Base-by-base conservation (phyloP, 2,888 invertebrate genomes). In the Spisula subtruncata region DNA sequence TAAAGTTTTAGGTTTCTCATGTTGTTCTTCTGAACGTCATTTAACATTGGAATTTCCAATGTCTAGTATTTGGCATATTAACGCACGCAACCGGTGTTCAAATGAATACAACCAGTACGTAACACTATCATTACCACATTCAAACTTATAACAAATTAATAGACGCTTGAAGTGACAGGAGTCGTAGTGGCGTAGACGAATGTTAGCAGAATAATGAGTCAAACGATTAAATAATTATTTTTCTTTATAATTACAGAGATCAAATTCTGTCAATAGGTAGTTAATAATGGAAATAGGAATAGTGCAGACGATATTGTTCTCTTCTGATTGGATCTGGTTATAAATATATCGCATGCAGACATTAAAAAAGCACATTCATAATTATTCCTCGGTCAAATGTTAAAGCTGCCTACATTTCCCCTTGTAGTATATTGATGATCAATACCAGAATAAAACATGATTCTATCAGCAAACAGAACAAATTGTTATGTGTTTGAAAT, bases 381-480 rank as follows among this genome's bases (percentile, higher is more conserved):
- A 32, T 71, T 32, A n/a, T 71, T 71, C 71, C n/a, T 32, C 71
- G 8, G 29, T 12, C 32, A 71, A 60, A 60, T 29, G 32, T 29
- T 32, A 71, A 32, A 32, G n/a, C 71, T 8, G 71, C 12, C 29
- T 32, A 32, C n/a, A 32, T 71, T 71, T 32, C 71, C 71, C n/a
- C n/a, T n/a, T 32, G 32, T 32, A 71, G 71, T 32, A 32, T 32
- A 32, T 12, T 8, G n/a, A 29, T 71, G 32, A 71, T 71, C 71
- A 71, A 71, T 71, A 71, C 18, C 71, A 29, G 32, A 32, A 71
- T 71, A 32, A 71, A 71, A 71, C 71, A 32, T 32, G 71, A 71
- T 71, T 71, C 14, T 8, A 71, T 71, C 71, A 29, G 32, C 71
- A 71, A 71, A 71, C 32, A 71, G 32, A 71, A 71, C 29, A 71